Evolutionary conservation across 2,888 invertebrate genomes (phyloP).

Genomic region (Suillia variegata): DNA sequence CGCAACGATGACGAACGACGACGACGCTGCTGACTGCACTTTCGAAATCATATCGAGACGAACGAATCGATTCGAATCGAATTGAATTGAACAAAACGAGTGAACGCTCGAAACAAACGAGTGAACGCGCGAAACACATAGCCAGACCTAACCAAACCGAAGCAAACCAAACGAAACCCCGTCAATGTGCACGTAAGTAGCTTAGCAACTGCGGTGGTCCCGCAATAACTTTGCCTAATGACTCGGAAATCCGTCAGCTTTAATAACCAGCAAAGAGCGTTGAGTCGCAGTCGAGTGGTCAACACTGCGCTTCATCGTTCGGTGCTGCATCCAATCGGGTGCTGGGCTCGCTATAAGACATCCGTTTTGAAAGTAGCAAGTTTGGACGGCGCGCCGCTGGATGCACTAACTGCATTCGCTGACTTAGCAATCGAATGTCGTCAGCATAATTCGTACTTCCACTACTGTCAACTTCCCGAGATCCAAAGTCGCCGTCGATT

Average conservation of each 20-base stretch:
- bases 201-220: constrained; percentile 58
- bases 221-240: constrained; percentile 58
- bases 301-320: neutral
- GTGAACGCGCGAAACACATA: too few relatives aligned
- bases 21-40: too few relatives aligned
- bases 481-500: too few relatives aligned
- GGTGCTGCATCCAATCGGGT: neutral
- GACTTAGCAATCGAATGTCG: too few relatives aligned
- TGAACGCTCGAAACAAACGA: too few relatives aligned
- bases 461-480: too few relatives aligned
- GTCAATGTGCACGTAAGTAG: constrained; percentile 40
- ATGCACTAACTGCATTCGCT: neutral
- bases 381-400: neutral
- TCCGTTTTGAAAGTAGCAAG: constrained; percentile 1
- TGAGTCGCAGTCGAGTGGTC: neutral
- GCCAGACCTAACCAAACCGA: too few relatives aligned
- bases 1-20: too few relatives aligned
- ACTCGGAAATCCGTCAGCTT: constrained; percentile 60
- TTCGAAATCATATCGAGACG: too few relatives aligned
- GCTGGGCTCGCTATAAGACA: neutral
- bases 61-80: too few relatives aligned
- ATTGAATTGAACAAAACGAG: too few relatives aligned
- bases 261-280: constrained; percentile 37
- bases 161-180: neutral
- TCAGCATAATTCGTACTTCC: too few relatives aligned